A percentile compares a stretch with the other conserved stretches of the same genome.
Conservation (phyloP, 2,113 vertebrate genomes). For the Rhineura floridana region DNA sequence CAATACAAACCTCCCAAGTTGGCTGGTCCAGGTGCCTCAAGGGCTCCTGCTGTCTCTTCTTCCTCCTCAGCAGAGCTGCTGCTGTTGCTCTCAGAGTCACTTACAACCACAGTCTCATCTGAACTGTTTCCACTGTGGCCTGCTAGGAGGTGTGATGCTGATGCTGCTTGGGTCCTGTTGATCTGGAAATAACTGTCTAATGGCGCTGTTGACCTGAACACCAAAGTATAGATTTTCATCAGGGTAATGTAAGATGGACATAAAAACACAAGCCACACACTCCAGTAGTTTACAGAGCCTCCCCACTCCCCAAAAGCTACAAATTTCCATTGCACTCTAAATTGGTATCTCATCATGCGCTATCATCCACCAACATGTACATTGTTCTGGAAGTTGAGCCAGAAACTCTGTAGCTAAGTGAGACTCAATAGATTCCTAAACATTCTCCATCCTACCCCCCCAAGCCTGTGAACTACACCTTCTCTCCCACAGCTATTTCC, state of each 20-base stretch:
- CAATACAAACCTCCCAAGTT: conserved; percentile 56
- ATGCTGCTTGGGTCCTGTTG: conserved; percentile 70
- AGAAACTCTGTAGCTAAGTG: neutral
- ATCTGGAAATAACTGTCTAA: conserved; percentile 82
- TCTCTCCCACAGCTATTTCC: no score
- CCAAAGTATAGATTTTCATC: neutral
- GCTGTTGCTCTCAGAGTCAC: conserved; percentile 73
- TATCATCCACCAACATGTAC: no score
- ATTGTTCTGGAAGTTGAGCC: neutral
- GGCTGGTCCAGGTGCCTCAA: neutral
- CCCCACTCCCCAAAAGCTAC: neutral
- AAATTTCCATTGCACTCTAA: neutral
- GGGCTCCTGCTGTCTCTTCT: neutral
- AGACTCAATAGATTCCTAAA: neutral
- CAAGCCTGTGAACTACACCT: neutral
- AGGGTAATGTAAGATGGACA: neutral
- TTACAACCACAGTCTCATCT: conserved; percentile 71
- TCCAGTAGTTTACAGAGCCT: neutral
- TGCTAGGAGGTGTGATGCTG: neutral
- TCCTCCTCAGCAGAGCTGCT: conserved; percentile 27
- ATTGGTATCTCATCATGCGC: neutral
- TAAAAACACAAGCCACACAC: neutral
- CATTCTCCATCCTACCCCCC: neutral
- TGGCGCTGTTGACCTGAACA: conserved; percentile 59
- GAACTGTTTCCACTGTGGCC: conserved; percentile 67